Percentiles rank a stretch among this genome's conserved stretches.
Evolutionary conservation across 2,797 vertebrate species (phyloP).

Genomic region (Rhabdophis nuchalis): DNA sequence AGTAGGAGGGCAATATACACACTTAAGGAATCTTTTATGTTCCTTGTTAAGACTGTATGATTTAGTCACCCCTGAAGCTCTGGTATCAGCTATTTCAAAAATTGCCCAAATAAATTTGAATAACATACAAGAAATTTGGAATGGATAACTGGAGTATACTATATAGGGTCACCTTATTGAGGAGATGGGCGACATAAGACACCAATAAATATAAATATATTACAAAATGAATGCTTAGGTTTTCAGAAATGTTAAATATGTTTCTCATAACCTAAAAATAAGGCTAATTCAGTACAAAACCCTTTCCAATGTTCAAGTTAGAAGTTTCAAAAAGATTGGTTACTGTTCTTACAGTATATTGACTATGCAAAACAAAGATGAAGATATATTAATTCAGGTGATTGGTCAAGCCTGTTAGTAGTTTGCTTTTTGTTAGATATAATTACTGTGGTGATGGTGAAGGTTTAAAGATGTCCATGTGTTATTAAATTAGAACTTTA

Average conservation of each 20-base stretch:
- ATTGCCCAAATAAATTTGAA: background rate
- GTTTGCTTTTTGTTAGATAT: background rate
- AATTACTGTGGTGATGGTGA: background rate
- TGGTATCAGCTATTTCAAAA: background rate
- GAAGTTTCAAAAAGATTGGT: background rate
- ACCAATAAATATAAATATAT: background rate
- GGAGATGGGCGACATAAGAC: background rate
- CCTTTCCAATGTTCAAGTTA: background rate
- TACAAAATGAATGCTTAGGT: background rate
- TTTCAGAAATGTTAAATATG: background rate
- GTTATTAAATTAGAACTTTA: background rate
- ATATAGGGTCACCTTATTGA: background rate
- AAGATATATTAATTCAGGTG: background rate
- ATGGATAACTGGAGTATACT: background rate
- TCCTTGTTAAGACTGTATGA: background rate
- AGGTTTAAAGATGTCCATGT: background rate
- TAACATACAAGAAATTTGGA: background rate
- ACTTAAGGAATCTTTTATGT: background rate
- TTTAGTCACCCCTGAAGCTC: background rate
- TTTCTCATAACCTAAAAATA: background rate
- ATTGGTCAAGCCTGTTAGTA: background rate
- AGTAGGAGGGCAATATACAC: background rate
- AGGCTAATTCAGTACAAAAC: background rate
- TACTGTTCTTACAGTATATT: background rate
- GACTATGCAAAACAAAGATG: background rate